Evolutionary conservation across 1,140 invertebrate genomes (phyloP).

Genomic region (Portunus trituberculatus): DNA sequence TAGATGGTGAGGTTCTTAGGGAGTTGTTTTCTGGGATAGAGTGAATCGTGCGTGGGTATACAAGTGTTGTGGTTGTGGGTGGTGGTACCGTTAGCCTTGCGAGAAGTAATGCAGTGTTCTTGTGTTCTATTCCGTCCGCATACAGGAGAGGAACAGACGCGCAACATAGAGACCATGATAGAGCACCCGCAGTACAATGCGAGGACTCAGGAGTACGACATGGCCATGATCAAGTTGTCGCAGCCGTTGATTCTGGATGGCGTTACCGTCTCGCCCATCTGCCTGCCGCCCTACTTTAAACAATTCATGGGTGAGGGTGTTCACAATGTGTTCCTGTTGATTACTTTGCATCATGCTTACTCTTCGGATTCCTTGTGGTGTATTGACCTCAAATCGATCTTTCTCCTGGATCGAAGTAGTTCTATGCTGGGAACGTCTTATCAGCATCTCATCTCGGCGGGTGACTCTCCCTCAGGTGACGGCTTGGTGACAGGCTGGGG

Average conservation of each 20-base stretch:
- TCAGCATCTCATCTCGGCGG: not conserved
- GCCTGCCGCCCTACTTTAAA: slow-evolving; percentile 39
- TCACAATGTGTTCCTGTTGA: not conserved
- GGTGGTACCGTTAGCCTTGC: too few species aligned
- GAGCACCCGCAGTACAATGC: slow-evolving; percentile 56
- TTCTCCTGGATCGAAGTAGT: not conserved
- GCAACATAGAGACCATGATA: slow-evolving; percentile 53
- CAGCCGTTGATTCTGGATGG: slow-evolving; percentile 56
- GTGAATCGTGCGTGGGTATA: not conserved
- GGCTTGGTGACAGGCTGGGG: slow-evolving; percentile 69
- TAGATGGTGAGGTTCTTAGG: not conserved
- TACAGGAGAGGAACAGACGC: slow-evolving; percentile 62
- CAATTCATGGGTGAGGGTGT: slow-evolving; percentile 51
- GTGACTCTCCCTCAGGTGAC: slow-evolving; percentile 35
- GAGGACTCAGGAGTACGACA: slow-evolving; percentile 68
- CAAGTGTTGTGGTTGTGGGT: too few species aligned
- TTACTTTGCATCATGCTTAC: not conserved
- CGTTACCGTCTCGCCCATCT: slow-evolving; percentile 65
- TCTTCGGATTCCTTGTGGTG: not conserved
- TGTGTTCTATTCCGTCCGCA: too few species aligned
- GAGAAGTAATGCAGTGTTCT: too few species aligned
- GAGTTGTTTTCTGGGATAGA: not conserved
- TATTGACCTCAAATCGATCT: not conserved
- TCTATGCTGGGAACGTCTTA: not conserved
- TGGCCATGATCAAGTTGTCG: slow-evolving; percentile 55